Conservation (phyloP, 2,888 invertebrate species). For the Lycaena phlaeas region DNA sequence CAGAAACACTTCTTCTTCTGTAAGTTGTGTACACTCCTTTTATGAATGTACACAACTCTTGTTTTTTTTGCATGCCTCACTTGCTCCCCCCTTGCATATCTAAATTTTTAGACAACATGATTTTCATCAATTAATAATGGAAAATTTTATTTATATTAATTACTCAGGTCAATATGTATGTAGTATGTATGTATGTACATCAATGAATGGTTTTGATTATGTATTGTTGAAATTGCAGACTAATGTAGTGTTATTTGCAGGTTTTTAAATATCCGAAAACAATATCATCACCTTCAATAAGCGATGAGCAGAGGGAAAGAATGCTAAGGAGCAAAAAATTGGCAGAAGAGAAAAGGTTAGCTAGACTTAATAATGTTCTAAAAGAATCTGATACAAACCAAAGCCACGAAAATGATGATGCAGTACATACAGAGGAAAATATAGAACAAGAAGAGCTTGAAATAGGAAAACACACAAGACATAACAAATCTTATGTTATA, state of each 20-base stretch:
- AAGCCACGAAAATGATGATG: background rate
- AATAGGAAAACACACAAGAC: constrained; percentile 18
- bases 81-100: too few species aligned
- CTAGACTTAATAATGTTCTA: constrained; percentile 47
- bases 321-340: constrained; percentile 78
- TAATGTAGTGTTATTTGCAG: constrained; percentile 37
- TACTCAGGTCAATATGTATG: too few species aligned
- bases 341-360: constrained; percentile 77
- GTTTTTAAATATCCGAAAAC: constrained; percentile 40
- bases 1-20: too few species aligned
- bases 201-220: too few species aligned
- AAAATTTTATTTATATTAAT: too few species aligned
- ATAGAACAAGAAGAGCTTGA: constrained; percentile 5
- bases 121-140: too few species aligned
- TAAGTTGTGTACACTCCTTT: too few species aligned
- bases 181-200: too few species aligned
- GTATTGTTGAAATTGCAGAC: background rate
- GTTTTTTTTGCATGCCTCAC: too few species aligned
- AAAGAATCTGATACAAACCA: constrained; percentile 8
- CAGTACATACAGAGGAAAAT: background rate
- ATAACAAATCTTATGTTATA: constrained; percentile 26
- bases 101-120: too few species aligned
- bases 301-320: constrained; percentile 77
- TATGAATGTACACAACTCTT: too few species aligned
- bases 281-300: constrained; percentile 61